phyloP scores from a whole-genome alignment of 1,140 invertebrate species.

The Saccostrea glomerata region DNA sequence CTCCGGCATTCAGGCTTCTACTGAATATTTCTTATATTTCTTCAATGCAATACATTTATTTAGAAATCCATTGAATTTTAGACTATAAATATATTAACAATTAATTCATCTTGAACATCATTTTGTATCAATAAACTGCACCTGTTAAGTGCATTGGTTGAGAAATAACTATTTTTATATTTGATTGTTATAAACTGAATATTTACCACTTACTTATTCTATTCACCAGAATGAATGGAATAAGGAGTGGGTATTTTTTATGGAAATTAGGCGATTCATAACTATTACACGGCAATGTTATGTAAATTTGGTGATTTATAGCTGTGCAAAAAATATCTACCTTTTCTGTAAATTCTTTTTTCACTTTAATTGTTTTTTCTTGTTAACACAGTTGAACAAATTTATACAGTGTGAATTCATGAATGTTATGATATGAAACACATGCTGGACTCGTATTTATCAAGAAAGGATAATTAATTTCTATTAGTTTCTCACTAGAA shows the following conservation, averaged over 20 bases:
- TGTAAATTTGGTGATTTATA: conserved; percentile 30
- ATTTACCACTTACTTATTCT: background rate
- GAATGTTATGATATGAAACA: conserved; percentile 8
- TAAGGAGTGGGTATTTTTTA: background rate
- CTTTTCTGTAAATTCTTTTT: background rate
- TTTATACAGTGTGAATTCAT: background rate
- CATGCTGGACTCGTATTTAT: background rate
- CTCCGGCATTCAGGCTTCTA: no score
- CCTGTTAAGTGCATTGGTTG: background rate
- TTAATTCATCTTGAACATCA: background rate
- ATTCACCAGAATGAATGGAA: background rate
- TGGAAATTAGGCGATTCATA: conserved; percentile 11
- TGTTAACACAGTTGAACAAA: conserved; percentile 21
- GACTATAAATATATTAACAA: background rate
- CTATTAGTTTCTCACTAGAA: conserved; percentile 17
- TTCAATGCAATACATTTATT: no score
- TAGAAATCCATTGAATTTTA: no score
- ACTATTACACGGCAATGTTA: background rate
- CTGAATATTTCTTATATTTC: no score
- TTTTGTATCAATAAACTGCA: background rate
- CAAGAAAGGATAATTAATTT: conserved; percentile 8
- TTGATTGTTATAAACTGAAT: conserved; percentile 31
- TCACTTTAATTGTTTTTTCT: conserved; percentile 27
- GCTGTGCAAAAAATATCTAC: background rate
- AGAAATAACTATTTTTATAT: conserved; percentile 1